phyloP scores from a whole-genome alignment of 1,140 invertebrate genomes.

The Drosophila tsacasi region DNA sequence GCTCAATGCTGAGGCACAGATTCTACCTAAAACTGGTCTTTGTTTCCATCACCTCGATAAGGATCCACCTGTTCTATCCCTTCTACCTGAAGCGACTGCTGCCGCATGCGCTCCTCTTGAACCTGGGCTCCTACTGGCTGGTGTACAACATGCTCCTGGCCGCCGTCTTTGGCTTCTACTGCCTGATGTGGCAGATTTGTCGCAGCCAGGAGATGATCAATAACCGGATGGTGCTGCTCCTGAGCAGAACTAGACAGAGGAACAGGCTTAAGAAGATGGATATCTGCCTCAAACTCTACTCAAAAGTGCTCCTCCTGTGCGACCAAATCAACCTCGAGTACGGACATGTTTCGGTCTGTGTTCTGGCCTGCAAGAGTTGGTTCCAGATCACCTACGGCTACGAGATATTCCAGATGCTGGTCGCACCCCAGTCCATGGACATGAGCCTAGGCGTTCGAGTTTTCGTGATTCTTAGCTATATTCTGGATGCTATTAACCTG shows the following conservation, averaged over 20 bases:
- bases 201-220: constrained; percentile 38
- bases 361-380: constrained; percentile 49
- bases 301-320: neutral
- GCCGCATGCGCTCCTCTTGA: neutral
- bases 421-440: constrained; percentile 19
- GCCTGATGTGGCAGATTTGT: constrained; percentile 36
- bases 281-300: constrained; percentile 17
- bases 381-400: constrained; percentile 50
- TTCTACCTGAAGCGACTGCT: constrained; percentile 24
- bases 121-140: constrained; percentile 22
- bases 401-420: constrained; percentile 40
- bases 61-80: constrained; percentile 35
- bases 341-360: constrained; percentile 1
- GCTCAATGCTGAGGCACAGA: neutral
- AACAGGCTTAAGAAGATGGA: neutral
- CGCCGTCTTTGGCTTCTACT: constrained; percentile 24
- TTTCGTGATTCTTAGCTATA: constrained; percentile 37
- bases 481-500: constrained; percentile 40
- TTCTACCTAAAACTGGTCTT: constrained; percentile 26
- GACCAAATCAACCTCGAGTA: constrained; percentile 9
- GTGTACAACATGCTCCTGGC: constrained; percentile 46
- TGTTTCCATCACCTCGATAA: constrained; percentile 15
- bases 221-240: neutral
- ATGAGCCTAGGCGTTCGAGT: constrained; percentile 11
- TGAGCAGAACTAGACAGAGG: neutral